Evolutionary conservation across 2,797 vertebrate species (phyloP), one percentile per base, ranked within the genome.

Genomic region (Gymnopithys bicolor): DNA sequence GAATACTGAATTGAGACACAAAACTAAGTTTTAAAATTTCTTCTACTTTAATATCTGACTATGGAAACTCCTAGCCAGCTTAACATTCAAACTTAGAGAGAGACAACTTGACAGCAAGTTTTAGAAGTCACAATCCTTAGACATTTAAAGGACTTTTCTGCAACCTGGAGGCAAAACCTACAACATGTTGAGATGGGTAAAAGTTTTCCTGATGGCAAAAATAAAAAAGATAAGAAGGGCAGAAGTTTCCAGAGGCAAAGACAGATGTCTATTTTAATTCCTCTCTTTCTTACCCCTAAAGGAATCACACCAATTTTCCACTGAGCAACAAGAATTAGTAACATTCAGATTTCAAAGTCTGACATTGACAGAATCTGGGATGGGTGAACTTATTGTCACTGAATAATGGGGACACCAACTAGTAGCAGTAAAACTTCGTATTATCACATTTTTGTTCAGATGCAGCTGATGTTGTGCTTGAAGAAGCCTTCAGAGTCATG

Each of bases 171-270:
- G 73, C 64, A 84, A 88, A 78, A 51, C 12, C 13, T 58, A 51
- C 22, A 39, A 19, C 46, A 45, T 27, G 25, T 84, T 88, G 56
- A 92, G 69, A 90, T 17, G 49, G 24, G 39, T 43, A 55, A 33
- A 94, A 90, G 30, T 32, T 84, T 77, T 63, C 33, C 19, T 45
- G 32, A 46, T 43, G 55, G 17, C 5, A 14, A 48, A 67, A 32
- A 28, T 10, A 33, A 53, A 48, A 37, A 22, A 11, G 1, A 13
- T 6, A 70, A 90, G 14, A 69, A 94, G 80, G 90, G 19, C 49
- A 92, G 76, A 88, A 37, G 39, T 86, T 90, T 90, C 94, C 45
- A 80, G 80, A 76, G 86, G 83, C 91, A 90, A 96, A 90, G 86
- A 62, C 69, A 63, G 52, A 88, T 28, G 62, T 90, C 91, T 86